phyloP scores from a whole-genome alignment of 2,113 vertebrate genomes.

The Pagrus major region DNA sequence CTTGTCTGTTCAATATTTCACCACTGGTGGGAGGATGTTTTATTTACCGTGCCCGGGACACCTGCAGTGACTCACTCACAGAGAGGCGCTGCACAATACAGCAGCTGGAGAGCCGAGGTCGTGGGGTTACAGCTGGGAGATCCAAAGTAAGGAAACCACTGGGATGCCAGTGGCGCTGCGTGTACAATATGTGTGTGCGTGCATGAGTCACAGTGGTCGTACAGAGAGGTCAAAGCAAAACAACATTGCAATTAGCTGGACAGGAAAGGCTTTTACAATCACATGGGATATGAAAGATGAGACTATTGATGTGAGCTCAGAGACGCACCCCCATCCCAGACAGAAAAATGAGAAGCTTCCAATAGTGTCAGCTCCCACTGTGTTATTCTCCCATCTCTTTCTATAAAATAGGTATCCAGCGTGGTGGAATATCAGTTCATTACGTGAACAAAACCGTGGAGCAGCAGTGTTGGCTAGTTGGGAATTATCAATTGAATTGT shows the following conservation, averaged over 20 bases:
- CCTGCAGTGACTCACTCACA: constrained; percentile 64
- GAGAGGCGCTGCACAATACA: constrained; percentile 46
- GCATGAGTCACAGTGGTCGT: not conserved
- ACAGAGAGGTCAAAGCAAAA: constrained; percentile 27
- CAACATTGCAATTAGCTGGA: constrained; percentile 40
- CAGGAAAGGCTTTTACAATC: not conserved
- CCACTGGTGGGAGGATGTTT: constrained; percentile 69
- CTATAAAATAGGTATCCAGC: not conserved
- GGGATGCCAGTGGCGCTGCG: constrained; percentile 19
- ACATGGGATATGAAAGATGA: not conserved
- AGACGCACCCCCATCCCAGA: not conserved
- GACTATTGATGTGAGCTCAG: not conserved
- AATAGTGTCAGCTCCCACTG: constrained; percentile 3
- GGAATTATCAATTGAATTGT: constrained; percentile 1
- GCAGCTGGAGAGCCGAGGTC: constrained; percentile 48
- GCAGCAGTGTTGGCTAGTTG: not conserved
- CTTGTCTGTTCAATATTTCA: constrained; percentile 77
- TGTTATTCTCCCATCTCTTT: not conserved
- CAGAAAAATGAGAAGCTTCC: not conserved
- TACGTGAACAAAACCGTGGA: not conserved
- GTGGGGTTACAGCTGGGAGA: constrained; percentile 47
- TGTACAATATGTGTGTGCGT: constrained; percentile 18
- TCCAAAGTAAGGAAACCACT: constrained; percentile 35
- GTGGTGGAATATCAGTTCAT: constrained; percentile 5
- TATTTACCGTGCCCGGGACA: constrained; percentile 71